Base-by-base conservation (phyloP, 2,113 vertebrate species). In the Upupa epops region DNA sequence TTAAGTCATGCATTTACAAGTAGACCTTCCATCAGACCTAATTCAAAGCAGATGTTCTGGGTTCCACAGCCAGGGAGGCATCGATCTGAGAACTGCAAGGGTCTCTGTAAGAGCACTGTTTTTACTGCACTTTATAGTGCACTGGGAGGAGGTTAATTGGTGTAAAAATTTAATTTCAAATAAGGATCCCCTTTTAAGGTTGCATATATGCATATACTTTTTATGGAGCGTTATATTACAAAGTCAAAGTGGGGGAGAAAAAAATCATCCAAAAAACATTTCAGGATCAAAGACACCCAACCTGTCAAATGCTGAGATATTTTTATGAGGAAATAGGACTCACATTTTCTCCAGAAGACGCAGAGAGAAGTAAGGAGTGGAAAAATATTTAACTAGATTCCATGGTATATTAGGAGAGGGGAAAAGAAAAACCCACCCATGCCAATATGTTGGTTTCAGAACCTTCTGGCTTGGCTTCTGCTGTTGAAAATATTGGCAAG, bases 1-100 rank as follows among this genome's bases (percentile, higher is more conserved):
- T 97, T 97, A 97, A 98, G 97, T 97, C 97, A 96, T 97, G 96
- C 96, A 97, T 98, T 98, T 97, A 97, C 95, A 97, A 97, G 96
- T 96, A 97, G 97, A 96, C 96, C 96, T 97, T 97, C 97, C 95
- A 96, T 96, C 94, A 95, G 82, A 91, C 85, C 90, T 98, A 98
- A 98, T 97, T 97, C 86, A 93, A 97, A 98, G 96, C 98, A 98
- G 96, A 98, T 98, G 97, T 97, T 88, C 72, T 82, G 93, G 93
- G 88, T 95, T 97, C 94, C 96, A 96, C 91, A 96, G 97, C 96
- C 96, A 97, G 91, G 94, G 95, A 95, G 91, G 93, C 83, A 93
- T 97, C 94, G 45, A 85, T 82, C 48, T 91, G 91, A 94, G 83
- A 90, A 87, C 11, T 60, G 51, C 80, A 89, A 96, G 82, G 93